phyloP scores from a whole-genome alignment of 2,888 invertebrate genomes.

The Clusia tigrina region DNA sequence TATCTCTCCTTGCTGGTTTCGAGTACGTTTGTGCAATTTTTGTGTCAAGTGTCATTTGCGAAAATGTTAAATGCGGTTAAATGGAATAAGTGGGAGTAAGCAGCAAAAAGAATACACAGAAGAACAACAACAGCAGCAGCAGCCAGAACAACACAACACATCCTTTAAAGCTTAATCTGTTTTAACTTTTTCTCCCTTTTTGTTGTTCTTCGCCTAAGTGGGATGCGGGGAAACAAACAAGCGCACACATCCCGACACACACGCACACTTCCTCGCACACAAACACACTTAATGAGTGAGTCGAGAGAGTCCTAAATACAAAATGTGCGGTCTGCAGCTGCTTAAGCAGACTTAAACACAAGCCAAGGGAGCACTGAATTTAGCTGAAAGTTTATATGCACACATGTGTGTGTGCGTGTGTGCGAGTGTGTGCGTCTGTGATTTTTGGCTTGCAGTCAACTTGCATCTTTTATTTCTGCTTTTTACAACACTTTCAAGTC shows the following conservation, averaged over 20 bases:
- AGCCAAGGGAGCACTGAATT: slow-evolving; percentile 7
- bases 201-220: not conserved
- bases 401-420: not conserved
- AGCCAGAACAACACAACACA: slow-evolving; percentile 16
- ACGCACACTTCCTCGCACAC: no score
- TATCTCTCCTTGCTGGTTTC: slow-evolving; percentile 35
- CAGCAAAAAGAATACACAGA: no score
- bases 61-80: slow-evolving; percentile 54
- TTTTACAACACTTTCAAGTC: not conserved
- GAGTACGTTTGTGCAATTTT: slow-evolving; percentile 36
- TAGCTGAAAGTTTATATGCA: not conserved
- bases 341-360: not conserved
- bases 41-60: slow-evolving; percentile 53
- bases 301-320: not conserved
- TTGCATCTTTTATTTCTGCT: not conserved
- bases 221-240: not conserved
- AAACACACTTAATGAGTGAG: not conserved
- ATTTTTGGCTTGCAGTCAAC: not conserved
- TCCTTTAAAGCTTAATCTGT: not conserved
- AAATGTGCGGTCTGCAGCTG: not conserved
- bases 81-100: slow-evolving; percentile 40
- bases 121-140: slow-evolving; percentile 1
- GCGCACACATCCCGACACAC: not conserved
- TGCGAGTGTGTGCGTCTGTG: not conserved
- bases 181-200: not conserved